phyloP scores from a whole-genome alignment of 2,797 vertebrate species.

The Schizopygopsis malacanthus region DNA sequence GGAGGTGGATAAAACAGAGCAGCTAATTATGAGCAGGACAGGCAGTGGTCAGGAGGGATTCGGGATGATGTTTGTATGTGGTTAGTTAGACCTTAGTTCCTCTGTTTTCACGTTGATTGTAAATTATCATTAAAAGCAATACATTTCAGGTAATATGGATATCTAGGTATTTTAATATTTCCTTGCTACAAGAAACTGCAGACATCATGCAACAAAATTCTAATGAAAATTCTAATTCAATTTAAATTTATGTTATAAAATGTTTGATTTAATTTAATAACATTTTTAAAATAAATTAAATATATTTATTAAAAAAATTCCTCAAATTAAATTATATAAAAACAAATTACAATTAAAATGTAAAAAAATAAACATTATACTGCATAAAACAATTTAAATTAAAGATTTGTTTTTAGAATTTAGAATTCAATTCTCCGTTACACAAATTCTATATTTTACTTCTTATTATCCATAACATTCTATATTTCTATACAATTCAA shows the following conservation, averaged over 20 bases:
- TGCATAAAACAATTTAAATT: neutral
- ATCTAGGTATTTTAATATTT: neutral
- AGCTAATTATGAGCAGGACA: conserved; percentile 47
- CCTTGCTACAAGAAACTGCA: neutral
- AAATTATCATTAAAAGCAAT: neutral
- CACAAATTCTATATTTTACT: neutral
- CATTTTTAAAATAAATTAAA: no score
- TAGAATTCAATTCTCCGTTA: neutral
- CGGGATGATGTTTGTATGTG: conserved; percentile 4
- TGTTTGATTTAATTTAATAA: neutral
- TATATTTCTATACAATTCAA: neutral
- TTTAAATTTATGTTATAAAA: neutral
- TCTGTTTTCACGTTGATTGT: neutral
- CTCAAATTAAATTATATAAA: no score
- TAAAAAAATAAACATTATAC: neutral
- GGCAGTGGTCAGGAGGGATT: conserved; percentile 16
- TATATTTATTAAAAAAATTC: no score
- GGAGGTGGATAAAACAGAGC: conserved; percentile 42
- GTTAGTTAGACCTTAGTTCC: neutral
- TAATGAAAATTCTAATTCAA: neutral
- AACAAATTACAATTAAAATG: neutral
- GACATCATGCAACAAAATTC: neutral
- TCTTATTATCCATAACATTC: neutral
- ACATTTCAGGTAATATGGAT: neutral
- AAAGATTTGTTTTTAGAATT: neutral